These are phyloP conservation scores for Tokudaia muenninki DNA, from an alignment of 2,797 vertebrate species.

Conservation along the genomic window DNA sequence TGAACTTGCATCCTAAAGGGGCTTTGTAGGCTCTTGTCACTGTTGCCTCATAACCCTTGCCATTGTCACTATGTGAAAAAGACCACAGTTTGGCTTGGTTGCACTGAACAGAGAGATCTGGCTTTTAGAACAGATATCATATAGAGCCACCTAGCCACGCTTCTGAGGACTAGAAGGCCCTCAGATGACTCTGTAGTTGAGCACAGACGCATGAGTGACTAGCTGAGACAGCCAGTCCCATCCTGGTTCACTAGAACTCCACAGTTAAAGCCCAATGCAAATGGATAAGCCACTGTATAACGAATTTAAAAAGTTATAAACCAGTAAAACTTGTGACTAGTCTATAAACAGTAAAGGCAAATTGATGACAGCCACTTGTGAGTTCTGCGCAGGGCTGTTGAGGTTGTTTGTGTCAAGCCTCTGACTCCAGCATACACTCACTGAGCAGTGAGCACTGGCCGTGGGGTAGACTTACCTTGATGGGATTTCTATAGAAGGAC, in stretches of 20 bases:
- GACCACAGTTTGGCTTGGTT: not conserved
- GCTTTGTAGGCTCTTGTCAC: not conserved
- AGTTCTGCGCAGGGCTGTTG: conserved; percentile 13
- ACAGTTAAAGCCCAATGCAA: not conserved
- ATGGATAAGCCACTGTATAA: not conserved
- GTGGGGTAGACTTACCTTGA: conserved; percentile 88
- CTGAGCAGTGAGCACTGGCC: conserved; percentile 3
- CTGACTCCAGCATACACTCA: not conserved
- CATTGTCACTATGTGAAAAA: not conserved
- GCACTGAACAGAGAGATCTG: not conserved
- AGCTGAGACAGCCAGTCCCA: not conserved
- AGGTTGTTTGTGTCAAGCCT: not conserved
- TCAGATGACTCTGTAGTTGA: not conserved
- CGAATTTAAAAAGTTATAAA: conserved; percentile 2
- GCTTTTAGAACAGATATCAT: not conserved
- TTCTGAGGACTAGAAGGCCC: not conserved
- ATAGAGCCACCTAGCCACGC: not conserved
- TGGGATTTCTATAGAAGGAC: conserved; percentile 97
- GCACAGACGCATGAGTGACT: not conserved
- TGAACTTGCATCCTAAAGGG: not conserved
- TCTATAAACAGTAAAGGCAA: not conserved
- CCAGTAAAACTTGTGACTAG: not conserved
- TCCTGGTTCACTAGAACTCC: not conserved
- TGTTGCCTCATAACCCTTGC: not conserved
- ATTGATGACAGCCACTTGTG: not conserved